These are phyloP conservation scores for Anastrepha obliqua DNA, from an alignment of 1,140 invertebrate genomes.

Conservation along the genomic window DNA sequence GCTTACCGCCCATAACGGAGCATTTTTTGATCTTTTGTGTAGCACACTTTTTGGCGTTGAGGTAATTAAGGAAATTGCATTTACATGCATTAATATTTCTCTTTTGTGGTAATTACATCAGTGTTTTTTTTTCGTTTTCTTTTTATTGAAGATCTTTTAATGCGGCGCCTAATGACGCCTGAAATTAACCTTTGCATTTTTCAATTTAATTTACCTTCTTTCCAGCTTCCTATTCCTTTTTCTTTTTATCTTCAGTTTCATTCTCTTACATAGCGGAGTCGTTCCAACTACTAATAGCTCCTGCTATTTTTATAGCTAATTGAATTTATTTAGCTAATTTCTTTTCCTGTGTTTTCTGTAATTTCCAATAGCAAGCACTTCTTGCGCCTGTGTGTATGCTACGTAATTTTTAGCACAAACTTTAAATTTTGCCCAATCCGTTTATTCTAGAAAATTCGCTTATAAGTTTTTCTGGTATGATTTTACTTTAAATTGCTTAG, in stretches of 20 bases:
- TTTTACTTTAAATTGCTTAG: not conserved
- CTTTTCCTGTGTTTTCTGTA: not conserved
- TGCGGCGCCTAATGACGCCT: not conserved
- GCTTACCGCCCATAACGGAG: not conserved
- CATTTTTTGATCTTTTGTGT: not conserved
- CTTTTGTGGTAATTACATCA: not conserved
- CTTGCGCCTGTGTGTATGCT: not conserved
- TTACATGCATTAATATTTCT: not conserved
- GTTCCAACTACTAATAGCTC: too few relatives aligned
- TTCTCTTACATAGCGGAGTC: too few relatives aligned
- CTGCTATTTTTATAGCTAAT: too few relatives aligned
- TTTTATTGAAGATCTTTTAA: not conserved
- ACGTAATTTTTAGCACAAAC: not conserved
- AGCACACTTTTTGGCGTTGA: not conserved
- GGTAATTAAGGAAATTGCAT: constrained; percentile 21
- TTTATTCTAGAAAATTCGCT: not conserved
- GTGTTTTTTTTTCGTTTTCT: not conserved
- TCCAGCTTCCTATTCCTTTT: not conserved
- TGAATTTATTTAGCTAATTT: too few relatives aligned
- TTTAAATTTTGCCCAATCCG: not conserved
- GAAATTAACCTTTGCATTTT: constrained; percentile 1
- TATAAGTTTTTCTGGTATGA: not conserved
- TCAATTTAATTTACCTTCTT: not conserved
- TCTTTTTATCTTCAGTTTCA: not conserved
- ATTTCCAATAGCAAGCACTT: too few relatives aligned